These are phyloP conservation scores for Diaphora mendica DNA, from an alignment of 2,888 invertebrate genomes.

Conservation along the genomic window DNA sequence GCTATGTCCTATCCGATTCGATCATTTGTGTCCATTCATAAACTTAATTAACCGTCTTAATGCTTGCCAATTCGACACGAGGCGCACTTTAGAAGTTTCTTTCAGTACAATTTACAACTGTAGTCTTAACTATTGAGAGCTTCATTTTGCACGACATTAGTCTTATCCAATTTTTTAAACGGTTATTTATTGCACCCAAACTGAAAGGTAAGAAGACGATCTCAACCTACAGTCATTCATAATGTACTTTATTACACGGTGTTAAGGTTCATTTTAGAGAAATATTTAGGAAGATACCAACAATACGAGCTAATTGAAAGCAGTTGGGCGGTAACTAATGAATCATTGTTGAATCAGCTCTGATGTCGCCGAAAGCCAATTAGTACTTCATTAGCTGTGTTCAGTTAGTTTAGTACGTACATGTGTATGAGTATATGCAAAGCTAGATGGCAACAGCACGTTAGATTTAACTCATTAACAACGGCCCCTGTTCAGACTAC, in stretches of 20 bases:
- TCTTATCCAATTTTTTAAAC: background rate
- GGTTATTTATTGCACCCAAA: background rate
- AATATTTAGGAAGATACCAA: background rate
- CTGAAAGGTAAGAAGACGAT: background rate
- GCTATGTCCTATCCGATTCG: background rate
- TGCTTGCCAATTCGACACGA: background rate
- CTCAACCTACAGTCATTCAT: background rate
- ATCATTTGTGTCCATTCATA: background rate
- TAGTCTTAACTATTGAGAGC: background rate
- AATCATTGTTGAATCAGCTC: slow-evolving; percentile 33
- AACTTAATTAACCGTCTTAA: background rate
- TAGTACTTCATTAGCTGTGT: slow-evolving; percentile 7
- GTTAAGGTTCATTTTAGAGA: slow-evolving; percentile 11
- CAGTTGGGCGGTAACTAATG: slow-evolving; percentile 39
- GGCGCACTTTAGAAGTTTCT: background rate
- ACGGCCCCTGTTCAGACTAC: background rate
- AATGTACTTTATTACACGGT: slow-evolving; percentile 4
- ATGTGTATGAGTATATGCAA: background rate
- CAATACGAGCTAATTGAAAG: slow-evolving; percentile 37
- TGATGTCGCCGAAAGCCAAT: slow-evolving; percentile 17
- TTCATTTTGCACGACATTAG: background rate
- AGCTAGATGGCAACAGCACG: background rate
- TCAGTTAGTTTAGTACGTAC: slow-evolving; percentile 10
- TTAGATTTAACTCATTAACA: background rate
- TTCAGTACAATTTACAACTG: background rate